Evolutionary conservation across 1,140 invertebrate species (phyloP).

Genomic region (Penaeus indicus): DNA sequence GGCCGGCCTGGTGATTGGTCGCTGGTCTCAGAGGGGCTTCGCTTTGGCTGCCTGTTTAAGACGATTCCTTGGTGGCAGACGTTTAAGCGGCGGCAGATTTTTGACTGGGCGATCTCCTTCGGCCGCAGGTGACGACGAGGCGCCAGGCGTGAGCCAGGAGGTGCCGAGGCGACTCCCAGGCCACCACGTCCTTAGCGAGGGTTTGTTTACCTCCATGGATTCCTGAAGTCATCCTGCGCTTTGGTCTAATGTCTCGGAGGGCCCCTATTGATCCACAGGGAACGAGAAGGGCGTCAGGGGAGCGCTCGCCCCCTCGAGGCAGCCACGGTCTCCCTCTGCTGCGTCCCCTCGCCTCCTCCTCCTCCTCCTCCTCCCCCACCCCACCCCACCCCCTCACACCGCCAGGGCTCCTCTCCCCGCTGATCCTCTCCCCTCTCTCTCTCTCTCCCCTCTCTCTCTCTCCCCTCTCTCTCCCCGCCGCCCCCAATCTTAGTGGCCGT

Average conservation of each 20-base stretch:
- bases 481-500: no score
- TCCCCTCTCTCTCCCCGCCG: no score
- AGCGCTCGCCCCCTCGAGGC: slow-evolving; percentile 55
- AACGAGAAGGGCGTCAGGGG: slow-evolving; percentile 51
- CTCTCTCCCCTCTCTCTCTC: no score
- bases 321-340: slow-evolving; percentile 42
- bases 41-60: slow-evolving; percentile 27
- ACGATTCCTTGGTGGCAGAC: not conserved
- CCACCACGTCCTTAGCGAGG: not conserved
- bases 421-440: no score
- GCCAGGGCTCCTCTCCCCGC: no score
- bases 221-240: slow-evolving; percentile 62
- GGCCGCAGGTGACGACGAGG: not conserved
- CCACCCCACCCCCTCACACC: no score
- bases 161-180: not conserved
- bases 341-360: slow-evolving; percentile 35
- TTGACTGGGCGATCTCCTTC: not conserved
- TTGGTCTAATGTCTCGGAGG: slow-evolving; percentile 62
- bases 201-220: slow-evolving; percentile 37
- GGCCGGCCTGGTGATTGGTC: slow-evolving; percentile 50
- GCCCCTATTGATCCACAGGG: slow-evolving; percentile 60
- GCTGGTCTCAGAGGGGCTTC: slow-evolving; percentile 41
- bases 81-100: not conserved
- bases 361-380: not conserved
- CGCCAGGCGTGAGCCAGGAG: not conserved